A percentile compares a stretch with the other conserved stretches of the same genome.
Evolutionary conservation across 2,797 vertebrate genomes (phyloP).

Genomic region (Furcifer pardalis): DNA sequence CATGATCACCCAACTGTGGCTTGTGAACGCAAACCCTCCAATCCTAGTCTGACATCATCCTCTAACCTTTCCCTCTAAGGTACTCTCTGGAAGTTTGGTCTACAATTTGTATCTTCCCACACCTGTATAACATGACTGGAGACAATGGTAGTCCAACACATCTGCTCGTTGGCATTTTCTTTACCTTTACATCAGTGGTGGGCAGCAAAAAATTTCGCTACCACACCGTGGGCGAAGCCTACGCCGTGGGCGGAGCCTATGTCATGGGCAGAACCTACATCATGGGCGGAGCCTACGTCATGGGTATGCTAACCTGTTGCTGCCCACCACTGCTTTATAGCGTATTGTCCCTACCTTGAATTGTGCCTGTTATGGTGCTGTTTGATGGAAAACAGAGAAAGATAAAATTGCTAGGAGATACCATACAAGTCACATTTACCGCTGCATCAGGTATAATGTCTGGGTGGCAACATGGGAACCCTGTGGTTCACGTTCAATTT

Average conservation of each 20-base stretch:
- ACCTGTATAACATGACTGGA: background rate
- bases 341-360: background rate
- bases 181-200: too few species aligned
- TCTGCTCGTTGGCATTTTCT: background rate
- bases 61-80: background rate
- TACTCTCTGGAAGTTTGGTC: background rate
- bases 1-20: background rate
- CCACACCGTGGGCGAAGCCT: too few species aligned
- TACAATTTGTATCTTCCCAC: background rate
- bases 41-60: background rate
- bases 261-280: too few species aligned
- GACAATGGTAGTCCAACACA: background rate
- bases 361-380: background rate
- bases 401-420: background rate
- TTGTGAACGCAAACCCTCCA: background rate
- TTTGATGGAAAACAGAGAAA: background rate
- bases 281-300: too few species aligned
- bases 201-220: too few species aligned
- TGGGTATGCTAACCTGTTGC: too few species aligned
- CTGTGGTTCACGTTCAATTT: constrained; percentile 9
- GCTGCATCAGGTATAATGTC: background rate
- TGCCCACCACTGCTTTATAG: too few species aligned
- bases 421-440: background rate
- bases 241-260: too few species aligned
- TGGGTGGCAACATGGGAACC: too few species aligned